Percentiles rank a stretch among this genome's conserved stretches.
Conservation (phyloP, 2,113 vertebrate species). For the Diglossa brunneiventris region DNA sequence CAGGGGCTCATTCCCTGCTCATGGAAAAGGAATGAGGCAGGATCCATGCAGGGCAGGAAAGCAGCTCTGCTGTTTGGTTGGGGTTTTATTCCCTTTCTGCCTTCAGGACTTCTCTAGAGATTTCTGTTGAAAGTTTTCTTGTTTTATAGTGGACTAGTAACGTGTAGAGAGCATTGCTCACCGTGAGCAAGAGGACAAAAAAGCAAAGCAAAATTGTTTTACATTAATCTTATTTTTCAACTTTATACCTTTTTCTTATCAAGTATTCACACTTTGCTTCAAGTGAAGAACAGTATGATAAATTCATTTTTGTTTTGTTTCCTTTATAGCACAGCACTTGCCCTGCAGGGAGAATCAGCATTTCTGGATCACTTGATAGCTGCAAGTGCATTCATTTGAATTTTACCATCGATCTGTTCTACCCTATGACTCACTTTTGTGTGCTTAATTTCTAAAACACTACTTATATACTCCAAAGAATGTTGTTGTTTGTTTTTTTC, state of each 20-base stretch:
- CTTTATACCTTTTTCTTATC: slow-evolving; percentile 30
- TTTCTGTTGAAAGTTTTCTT: background rate
- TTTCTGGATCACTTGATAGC: slow-evolving; percentile 15
- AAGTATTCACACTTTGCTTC: slow-evolving; percentile 31
- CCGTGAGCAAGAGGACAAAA: background rate
- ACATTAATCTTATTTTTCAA: slow-evolving; percentile 21
- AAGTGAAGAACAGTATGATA: slow-evolving; percentile 51
- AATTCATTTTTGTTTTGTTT: slow-evolving; percentile 61
- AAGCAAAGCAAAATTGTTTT: background rate
- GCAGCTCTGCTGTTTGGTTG: background rate
- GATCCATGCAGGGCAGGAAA: background rate
- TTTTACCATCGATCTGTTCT: slow-evolving; percentile 28
- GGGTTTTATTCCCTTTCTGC: background rate
- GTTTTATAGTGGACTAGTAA: background rate
- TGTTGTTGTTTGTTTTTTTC: background rate
- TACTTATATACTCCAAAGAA: slow-evolving; percentile 13
- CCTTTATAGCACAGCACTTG: background rate
- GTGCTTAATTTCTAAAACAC: slow-evolving; percentile 44
- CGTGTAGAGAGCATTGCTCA: background rate
- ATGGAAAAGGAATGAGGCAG: accelerated
- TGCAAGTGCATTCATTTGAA: background rate
- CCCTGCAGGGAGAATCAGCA: slow-evolving; percentile 31
- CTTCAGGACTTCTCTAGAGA: background rate
- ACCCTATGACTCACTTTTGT: slow-evolving; percentile 3
- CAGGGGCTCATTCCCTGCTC: accelerated